Percentiles rank a stretch among this genome's conserved stretches.
Evolutionary conservation across 2,797 vertebrate genomes (phyloP).

Genomic region (Pachyuromys duprasi): DNA sequence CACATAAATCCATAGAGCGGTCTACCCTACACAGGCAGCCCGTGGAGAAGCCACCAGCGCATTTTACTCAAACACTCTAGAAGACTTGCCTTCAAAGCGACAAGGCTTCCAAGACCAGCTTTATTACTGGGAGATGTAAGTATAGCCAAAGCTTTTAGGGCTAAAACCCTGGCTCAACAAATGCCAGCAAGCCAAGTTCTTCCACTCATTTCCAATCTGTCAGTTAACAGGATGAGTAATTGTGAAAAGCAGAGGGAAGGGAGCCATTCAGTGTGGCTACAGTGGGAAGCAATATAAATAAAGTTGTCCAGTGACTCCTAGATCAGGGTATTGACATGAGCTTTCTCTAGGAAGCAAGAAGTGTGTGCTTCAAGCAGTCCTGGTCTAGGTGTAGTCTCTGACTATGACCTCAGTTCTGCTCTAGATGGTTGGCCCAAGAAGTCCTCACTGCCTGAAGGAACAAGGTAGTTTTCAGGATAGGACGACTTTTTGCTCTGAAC

Average conservation of each 20-base stretch:
- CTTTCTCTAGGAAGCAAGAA: not conserved
- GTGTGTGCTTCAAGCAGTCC: not conserved
- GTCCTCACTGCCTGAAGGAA: not conserved
- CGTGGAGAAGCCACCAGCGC: not conserved
- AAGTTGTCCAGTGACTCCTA: not conserved
- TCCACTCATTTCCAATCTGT: not conserved
- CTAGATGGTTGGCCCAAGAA: not conserved
- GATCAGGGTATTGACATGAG: not conserved
- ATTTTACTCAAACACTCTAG: not conserved
- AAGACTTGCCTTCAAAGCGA: not conserved
- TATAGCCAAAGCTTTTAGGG: not conserved
- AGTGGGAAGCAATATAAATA: not conserved
- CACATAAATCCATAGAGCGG: not conserved
- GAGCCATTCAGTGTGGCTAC: not conserved
- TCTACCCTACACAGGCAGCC: not conserved
- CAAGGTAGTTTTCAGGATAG: not conserved
- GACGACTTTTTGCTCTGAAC: not conserved
- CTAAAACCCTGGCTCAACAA: not conserved
- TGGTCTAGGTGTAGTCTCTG: not conserved
- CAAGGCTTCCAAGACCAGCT: not conserved
- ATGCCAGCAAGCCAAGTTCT: not conserved
- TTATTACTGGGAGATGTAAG: not conserved
- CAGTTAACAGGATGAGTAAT: not conserved
- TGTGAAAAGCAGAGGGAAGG: not conserved
- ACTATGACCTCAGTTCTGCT: not conserved